Evolutionary conservation across 2,113 vertebrate genomes (phyloP).

Genomic region (Apodemus sylvaticus): DNA sequence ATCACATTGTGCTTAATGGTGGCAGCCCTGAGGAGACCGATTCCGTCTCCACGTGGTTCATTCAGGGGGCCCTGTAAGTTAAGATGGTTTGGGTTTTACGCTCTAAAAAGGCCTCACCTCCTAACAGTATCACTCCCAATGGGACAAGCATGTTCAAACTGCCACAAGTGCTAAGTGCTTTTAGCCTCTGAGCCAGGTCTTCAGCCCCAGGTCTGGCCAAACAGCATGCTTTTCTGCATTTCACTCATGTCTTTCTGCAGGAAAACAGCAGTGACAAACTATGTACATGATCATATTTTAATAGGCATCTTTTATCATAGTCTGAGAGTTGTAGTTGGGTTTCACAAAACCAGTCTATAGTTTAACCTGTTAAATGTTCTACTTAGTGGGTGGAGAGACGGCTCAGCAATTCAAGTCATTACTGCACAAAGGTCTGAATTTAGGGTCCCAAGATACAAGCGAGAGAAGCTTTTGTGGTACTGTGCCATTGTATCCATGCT

Average conservation of each 20-base stretch:
- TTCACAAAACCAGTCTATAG: not conserved
- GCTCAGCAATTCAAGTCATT: not conserved
- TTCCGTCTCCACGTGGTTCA: no score
- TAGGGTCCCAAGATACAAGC: not conserved
- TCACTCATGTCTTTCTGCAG: not conserved
- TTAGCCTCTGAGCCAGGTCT: not conserved
- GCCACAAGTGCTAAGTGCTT: not conserved
- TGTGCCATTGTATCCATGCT: not conserved
- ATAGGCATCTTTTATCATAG: not conserved
- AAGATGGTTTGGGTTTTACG: no score
- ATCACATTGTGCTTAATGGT: no score
- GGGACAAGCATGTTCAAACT: no score
- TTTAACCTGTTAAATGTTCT: not conserved
- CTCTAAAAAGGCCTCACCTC: no score
- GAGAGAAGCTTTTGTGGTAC: not conserved
- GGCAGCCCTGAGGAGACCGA: no score
- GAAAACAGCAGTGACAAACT: not conserved
- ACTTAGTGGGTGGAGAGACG: not conserved
- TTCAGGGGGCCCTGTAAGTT: no score
- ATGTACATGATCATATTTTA: not conserved
- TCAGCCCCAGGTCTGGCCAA: not conserved
- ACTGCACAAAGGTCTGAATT: not conserved
- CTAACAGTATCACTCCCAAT: no score
- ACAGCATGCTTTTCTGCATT: not conserved
- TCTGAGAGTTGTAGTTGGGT: not conserved